Conservation (phyloP, 2,113 vertebrate species). For the Nycticebus coucang region DNA sequence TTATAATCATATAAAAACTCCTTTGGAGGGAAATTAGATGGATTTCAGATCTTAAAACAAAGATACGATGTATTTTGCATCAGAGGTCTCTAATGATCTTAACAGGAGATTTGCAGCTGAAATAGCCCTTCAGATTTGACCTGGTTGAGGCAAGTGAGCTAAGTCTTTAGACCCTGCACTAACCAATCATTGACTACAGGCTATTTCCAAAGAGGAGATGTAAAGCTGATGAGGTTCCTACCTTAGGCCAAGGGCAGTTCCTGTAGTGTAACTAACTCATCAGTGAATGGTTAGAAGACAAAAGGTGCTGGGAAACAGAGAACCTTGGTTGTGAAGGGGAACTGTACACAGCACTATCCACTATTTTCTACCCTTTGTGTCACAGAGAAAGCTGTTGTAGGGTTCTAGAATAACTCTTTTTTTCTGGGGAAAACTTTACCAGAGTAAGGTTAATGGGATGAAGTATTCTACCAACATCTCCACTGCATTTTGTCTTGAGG, state of each 20-base stretch:
- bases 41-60: not conserved
- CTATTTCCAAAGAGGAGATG: fast-evolving
- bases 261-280: not conserved
- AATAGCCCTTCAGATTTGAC: not conserved
- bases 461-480: not conserved
- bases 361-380: not conserved
- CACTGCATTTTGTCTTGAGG: not conserved
- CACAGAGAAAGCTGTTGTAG: not conserved
- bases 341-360: not conserved
- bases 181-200: not conserved
- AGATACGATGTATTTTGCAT: not conserved
- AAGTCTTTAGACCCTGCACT: not conserved
- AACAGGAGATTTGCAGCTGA: not conserved
- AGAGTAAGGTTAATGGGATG: not conserved
- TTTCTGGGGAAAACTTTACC: not conserved
- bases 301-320: not conserved
- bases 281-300: not conserved
- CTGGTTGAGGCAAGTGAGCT: not conserved
- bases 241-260: not conserved
- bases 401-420: not conserved
- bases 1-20: not conserved
- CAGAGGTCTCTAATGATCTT: not conserved
- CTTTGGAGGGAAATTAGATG: not conserved
- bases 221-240: not conserved
- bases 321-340: not conserved